Conservation (phyloP, 2,888 invertebrate species). For the Meloe dianella region DNA sequence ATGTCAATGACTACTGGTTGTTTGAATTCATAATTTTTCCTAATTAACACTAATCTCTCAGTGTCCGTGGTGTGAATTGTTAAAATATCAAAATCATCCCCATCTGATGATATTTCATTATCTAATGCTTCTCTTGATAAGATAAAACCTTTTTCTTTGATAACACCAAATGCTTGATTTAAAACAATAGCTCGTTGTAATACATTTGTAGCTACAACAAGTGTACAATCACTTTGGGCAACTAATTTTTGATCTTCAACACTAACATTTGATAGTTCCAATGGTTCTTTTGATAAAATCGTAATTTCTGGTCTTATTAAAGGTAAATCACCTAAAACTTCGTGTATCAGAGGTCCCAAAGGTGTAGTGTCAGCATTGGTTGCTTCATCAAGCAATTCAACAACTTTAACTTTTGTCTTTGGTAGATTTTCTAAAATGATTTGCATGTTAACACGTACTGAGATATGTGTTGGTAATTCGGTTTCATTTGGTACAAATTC, state of each 20-base stretch:
- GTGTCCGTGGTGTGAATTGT: conserved; percentile 61
- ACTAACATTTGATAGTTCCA: conserved; percentile 62
- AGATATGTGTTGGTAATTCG: conserved; percentile 42
- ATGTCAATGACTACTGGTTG: conserved; percentile 62
- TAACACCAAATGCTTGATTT: conserved; percentile 25
- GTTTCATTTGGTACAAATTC: conserved; percentile 70
- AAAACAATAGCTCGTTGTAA: conserved; percentile 53
- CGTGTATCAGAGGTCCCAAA: conserved; percentile 63
- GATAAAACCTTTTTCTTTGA: conserved; percentile 66
- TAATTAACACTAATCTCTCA: conserved; percentile 64
- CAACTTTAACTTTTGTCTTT: conserved; percentile 65
- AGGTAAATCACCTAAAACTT: conserved; percentile 70
- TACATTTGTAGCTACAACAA: conserved; percentile 60
- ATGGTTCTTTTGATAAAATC: conserved; percentile 62
- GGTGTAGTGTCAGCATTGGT: conserved; percentile 55
- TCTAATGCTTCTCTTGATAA: conserved; percentile 66
- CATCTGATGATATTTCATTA: conserved; percentile 58
- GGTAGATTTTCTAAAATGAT: conserved; percentile 48
- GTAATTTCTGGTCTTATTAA: conserved; percentile 71
- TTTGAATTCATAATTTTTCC: conserved; percentile 57
- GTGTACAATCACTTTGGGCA: conserved; percentile 43
- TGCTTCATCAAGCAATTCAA: conserved; percentile 49
- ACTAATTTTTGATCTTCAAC: conserved; percentile 68
- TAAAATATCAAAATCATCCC: conserved; percentile 61
- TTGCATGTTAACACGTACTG: conserved; percentile 70